A percentile compares a stretch with the other conserved stretches of the same genome.
Evolutionary conservation across 2,113 vertebrate species (phyloP).

Genomic region (Bubo blakistoni): DNA sequence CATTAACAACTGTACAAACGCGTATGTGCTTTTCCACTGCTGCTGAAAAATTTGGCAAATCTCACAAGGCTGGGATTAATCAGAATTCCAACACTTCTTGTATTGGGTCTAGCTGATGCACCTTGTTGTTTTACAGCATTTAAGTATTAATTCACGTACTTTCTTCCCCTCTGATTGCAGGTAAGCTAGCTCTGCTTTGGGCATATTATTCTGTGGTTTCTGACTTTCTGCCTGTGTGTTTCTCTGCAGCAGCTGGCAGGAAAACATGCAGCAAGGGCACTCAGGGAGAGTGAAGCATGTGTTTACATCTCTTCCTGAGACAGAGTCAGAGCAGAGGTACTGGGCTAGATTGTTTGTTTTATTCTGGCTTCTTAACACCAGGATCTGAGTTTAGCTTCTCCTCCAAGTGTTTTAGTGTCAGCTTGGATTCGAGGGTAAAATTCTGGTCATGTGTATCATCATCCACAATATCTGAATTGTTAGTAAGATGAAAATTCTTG

Average conservation of each 20-base stretch:
- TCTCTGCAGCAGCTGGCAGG: neutral
- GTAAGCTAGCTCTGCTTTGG: neutral
- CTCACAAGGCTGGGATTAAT: neutral
- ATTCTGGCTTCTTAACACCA: neutral
- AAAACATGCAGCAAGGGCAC: neutral
- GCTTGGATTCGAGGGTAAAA: conserved; percentile 12
- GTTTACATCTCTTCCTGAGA: conserved; percentile 2
- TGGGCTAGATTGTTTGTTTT: neutral
- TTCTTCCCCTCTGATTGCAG: neutral
- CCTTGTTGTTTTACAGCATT: neutral
- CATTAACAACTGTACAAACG: neutral
- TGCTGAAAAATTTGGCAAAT: neutral
- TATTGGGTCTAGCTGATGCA: neutral
- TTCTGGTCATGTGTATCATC: neutral
- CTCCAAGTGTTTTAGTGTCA: neutral
- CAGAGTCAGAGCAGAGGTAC: neutral
- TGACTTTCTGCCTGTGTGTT: neutral
- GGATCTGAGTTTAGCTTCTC: neutral
- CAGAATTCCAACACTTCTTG: neutral
- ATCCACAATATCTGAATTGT: neutral
- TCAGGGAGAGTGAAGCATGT: neutral
- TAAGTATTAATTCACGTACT: neutral
- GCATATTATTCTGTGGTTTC: neutral
- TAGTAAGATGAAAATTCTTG: conserved; percentile 31
- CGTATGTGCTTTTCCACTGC: neutral